Conservation (phyloP, 2,888 invertebrate genomes). For the Lamellibrachia columna region DNA sequence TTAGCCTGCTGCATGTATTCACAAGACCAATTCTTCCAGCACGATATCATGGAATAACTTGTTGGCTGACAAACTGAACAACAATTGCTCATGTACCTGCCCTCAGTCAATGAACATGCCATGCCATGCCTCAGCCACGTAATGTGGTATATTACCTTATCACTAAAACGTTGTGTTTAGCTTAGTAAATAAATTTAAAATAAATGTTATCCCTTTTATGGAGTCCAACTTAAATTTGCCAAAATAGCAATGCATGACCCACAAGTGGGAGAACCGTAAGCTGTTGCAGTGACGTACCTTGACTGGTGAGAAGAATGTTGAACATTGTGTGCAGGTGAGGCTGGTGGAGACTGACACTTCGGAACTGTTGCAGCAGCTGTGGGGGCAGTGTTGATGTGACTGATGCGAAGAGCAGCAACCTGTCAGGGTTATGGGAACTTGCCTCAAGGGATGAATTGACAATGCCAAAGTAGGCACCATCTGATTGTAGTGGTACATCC, state of each 20-base stretch:
- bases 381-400: conserved; percentile 54
- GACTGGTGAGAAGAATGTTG: conserved; percentile 59
- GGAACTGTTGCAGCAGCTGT: conserved; percentile 56
- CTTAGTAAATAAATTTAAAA: neutral
- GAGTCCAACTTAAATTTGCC: neutral
- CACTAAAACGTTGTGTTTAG: neutral
- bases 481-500: conserved; percentile 43
- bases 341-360: conserved; percentile 54
- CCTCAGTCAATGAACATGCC: neutral
- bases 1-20: neutral
- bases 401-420: conserved; percentile 54
- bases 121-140: neutral
- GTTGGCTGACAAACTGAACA: neutral
- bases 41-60: neutral
- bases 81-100: neutral
- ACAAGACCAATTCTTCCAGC: neutral
- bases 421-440: conserved; percentile 52
- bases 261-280: neutral
- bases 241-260: neutral
- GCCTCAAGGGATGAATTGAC: conserved; percentile 45
- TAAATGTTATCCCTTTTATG: neutral
- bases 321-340: conserved; percentile 53
- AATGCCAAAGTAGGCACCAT: conserved; percentile 56
- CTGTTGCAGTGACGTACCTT: conserved; percentile 47
- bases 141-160: neutral